phyloP scores from a whole-genome alignment of 1,140 invertebrate species.

The Dreissena rostriformis region DNA sequence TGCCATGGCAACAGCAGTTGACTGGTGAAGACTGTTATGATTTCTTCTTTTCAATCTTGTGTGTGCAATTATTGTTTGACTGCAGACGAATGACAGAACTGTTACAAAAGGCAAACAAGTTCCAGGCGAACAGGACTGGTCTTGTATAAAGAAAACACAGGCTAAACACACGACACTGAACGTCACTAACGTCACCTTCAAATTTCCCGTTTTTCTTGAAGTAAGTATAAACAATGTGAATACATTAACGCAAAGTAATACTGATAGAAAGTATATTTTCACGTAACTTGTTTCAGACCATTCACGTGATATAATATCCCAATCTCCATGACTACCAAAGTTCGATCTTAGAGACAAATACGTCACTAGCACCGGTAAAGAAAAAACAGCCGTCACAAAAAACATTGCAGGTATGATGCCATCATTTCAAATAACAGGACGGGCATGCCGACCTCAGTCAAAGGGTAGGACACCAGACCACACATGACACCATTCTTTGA shows the following conservation, averaged over 20 bases:
- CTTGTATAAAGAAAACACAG: not conserved
- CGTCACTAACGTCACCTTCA: not conserved
- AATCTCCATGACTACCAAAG: not conserved
- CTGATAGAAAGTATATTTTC: not conserved
- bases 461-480: constrained; percentile 56
- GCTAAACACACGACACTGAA: not conserved
- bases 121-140: not conserved
- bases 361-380: not conserved
- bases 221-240: not conserved
- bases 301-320: not conserved
- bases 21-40: constrained; percentile 28
- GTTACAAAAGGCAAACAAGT: not conserved
- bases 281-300: not conserved
- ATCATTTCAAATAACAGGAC: constrained; percentile 40
- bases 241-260: not conserved
- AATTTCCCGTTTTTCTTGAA: not conserved
- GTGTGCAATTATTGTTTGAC: constrained; percentile 22
- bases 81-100: constrained; percentile 10
- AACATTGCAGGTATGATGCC: constrained; percentile 46
- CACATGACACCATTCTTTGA: constrained; percentile 44
- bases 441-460: constrained; percentile 22
- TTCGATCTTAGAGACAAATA: not conserved
- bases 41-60: not conserved
- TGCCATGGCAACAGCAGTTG: constrained; percentile 36
- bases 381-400: not conserved